A percentile compares a stretch with the other conserved stretches of the same genome.
Evolutionary conservation across 2,888 invertebrate species (phyloP).

Genomic region (Chrysopilus asiliformis): DNA sequence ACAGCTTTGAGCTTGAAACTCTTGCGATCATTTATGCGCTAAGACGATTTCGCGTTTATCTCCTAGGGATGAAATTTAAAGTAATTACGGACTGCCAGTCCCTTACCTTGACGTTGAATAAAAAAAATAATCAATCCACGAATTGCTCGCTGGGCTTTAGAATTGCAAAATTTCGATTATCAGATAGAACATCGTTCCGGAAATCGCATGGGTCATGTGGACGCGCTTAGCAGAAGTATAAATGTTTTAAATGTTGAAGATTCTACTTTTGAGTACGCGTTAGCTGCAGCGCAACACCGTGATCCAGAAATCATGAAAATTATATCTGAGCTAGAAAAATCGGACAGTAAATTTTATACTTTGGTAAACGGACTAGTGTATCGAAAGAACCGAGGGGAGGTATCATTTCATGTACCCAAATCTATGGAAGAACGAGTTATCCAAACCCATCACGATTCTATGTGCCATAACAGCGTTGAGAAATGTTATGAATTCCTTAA

Average conservation of each 20-base stretch:
- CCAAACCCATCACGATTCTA: slow-evolving; percentile 18
- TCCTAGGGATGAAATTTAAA: slow-evolving; percentile 19
- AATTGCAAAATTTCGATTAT: slow-evolving; percentile 15
- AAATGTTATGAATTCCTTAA: background rate
- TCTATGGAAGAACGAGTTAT: slow-evolving; percentile 17
- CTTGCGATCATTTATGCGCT: slow-evolving; percentile 19
- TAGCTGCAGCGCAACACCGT: slow-evolving; percentile 11
- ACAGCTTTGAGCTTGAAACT: slow-evolving; percentile 22
- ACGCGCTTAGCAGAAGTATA: slow-evolving; percentile 19
- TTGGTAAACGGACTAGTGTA: slow-evolving; percentile 11
- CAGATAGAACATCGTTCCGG: slow-evolving; percentile 15
- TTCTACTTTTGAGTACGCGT: slow-evolving; percentile 7
- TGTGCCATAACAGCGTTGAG: slow-evolving; percentile 17
- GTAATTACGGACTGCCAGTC: no score
- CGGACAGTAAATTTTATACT: slow-evolving; percentile 10
- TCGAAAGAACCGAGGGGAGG: slow-evolving; percentile 6
- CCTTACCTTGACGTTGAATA: no score
- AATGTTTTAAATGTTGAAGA: slow-evolving; percentile 3
- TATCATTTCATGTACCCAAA: slow-evolving; percentile 14
- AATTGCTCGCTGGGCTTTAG: slow-evolving; percentile 13
- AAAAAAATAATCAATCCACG: slow-evolving; percentile 15
- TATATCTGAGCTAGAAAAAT: slow-evolving; percentile 12
- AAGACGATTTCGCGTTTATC: slow-evolving; percentile 18
- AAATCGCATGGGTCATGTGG: slow-evolving; percentile 21
- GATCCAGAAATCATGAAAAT: slow-evolving; percentile 17